These are phyloP conservation scores for Dendroctonus ponderosae DNA, from an alignment of 1,140 invertebrate genomes.

Conservation along the genomic window DNA sequence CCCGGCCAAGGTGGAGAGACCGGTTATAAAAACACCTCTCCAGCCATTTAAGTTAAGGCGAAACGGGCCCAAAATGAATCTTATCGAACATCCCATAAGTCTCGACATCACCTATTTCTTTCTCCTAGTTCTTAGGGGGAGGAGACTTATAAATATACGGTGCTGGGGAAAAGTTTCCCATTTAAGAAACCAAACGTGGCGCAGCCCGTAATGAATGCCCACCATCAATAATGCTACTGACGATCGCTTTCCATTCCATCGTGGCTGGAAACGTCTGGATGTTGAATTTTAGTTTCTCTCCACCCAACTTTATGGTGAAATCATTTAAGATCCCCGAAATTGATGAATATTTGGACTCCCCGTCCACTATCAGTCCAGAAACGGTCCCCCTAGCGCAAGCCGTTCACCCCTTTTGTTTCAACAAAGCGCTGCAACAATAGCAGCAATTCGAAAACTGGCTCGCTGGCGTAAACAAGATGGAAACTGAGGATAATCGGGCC, in stretches of 20 bases:
- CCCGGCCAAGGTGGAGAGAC: conserved; percentile 41
- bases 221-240: conserved; percentile 40
- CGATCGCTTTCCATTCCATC: conserved; percentile 33
- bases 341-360: no score
- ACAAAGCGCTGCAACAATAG: conserved; percentile 13
- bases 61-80: conserved; percentile 53
- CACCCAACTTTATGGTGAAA: background rate
- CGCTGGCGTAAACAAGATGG: conserved; percentile 46
- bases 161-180: conserved; percentile 50
- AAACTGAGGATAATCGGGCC: conserved; percentile 41
- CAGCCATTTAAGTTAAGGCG: conserved; percentile 48
- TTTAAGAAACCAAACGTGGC: conserved; percentile 48
- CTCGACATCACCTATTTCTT: conserved; percentile 56
- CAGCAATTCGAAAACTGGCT: conserved; percentile 7
- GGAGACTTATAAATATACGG: conserved; percentile 53
- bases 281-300: background rate
- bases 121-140: conserved; percentile 45
- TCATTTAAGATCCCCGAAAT: background rate
- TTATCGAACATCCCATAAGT: conserved; percentile 56
- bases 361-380: background rate
- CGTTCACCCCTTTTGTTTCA: conserved; percentile 6
- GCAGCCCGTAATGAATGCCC: conserved; percentile 45
- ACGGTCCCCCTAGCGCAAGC: background rate
- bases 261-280: background rate
- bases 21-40: conserved; percentile 53